phyloP scores from a whole-genome alignment of 2,797 vertebrate genomes.

The Eurystomus glaucurus region DNA sequence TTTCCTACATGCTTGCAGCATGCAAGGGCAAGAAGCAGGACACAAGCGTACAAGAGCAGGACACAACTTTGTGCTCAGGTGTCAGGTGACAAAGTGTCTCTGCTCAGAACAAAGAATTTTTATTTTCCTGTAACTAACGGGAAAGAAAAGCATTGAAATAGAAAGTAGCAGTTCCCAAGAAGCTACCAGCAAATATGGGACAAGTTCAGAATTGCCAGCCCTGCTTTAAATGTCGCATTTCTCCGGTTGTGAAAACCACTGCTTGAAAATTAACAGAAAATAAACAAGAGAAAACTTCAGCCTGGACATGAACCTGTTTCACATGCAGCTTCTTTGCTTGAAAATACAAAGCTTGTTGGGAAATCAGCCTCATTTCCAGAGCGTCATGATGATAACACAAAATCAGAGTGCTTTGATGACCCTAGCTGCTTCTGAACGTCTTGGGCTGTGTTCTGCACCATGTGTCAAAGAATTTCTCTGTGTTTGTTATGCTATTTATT shows the following conservation, averaged over 20 bases:
- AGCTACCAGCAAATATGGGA: background rate
- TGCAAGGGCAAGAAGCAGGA: background rate
- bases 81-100: background rate
- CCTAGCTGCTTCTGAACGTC: slow-evolving; percentile 1
- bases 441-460: background rate
- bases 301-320: background rate
- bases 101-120: background rate
- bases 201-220: background rate
- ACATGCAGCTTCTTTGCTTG: background rate
- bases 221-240: background rate
- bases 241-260: background rate
- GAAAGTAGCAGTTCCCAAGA: background rate
- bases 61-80: background rate
- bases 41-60: background rate
- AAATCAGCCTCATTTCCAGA: slow-evolving; percentile 6
- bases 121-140: background rate
- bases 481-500: slow-evolving; percentile 25
- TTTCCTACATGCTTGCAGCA: background rate
- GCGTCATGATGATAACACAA: background rate
- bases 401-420: background rate
- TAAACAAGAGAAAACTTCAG: background rate
- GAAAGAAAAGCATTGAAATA: background rate
- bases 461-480: background rate
- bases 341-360: background rate
- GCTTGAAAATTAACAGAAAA: slow-evolving; percentile 4